These are phyloP conservation scores for Psilopsiagon aurifrons DNA, from an alignment of 2,113 vertebrate species.

Conservation along the genomic window DNA sequence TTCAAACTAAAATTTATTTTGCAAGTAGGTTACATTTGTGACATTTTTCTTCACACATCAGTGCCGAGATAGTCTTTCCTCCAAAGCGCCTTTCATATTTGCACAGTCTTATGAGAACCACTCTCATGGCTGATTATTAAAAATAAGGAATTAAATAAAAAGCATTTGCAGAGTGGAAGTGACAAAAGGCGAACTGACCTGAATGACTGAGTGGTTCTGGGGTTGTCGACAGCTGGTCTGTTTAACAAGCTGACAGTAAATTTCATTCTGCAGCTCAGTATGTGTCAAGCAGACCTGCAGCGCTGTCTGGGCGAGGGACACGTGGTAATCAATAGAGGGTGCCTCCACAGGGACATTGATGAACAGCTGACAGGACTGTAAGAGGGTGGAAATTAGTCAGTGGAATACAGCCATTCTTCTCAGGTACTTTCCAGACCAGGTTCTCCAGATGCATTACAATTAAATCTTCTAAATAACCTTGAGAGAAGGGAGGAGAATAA, in stretches of 20 bases:
- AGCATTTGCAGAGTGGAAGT: background rate
- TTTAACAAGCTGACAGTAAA: constrained; percentile 89
- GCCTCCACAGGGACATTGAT: constrained; percentile 90
- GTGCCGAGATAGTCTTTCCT: background rate
- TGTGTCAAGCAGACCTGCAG: constrained; percentile 89
- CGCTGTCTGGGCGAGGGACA: constrained; percentile 88
- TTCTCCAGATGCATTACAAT: background rate
- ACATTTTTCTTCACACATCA: background rate
- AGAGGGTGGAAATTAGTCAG: background rate
- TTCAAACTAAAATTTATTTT: background rate
- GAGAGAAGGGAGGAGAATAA: background rate
- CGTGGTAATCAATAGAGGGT: constrained; percentile 87
- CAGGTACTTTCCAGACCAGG: background rate
- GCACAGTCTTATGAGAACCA: background rate
- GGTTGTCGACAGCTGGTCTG: constrained; percentile 83
- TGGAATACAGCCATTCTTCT: background rate
- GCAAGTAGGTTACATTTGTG: background rate
- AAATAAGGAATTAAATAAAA: background rate
- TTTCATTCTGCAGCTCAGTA: constrained; percentile 88
- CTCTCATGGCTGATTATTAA: background rate
- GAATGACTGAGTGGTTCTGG: constrained; percentile 85
- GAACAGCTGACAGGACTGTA: constrained; percentile 90
- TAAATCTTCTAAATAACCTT: background rate
- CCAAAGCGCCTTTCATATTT: background rate
- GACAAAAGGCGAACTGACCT: constrained; percentile 72